Conservation (phyloP, 2,113 vertebrate species). For the Camelus bactrianus region DNA sequence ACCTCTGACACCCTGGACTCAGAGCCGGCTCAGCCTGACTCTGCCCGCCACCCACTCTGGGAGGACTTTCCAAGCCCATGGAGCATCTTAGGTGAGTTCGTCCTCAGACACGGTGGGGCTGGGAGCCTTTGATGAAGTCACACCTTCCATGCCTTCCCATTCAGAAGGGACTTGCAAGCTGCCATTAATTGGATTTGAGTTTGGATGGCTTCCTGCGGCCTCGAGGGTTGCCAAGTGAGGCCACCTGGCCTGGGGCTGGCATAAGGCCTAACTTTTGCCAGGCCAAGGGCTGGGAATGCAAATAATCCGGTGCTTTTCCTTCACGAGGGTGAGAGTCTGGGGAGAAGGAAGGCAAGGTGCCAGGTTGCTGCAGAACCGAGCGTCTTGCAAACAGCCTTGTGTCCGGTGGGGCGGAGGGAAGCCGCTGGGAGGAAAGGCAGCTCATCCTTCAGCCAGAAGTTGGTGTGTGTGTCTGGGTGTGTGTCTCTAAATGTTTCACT, state of each 20-base stretch:
- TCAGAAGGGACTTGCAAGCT: conserved; percentile 79
- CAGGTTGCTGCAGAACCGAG: not conserved
- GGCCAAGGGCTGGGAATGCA: conserved; percentile 54
- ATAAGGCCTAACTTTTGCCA: conserved; percentile 65
- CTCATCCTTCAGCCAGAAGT: not conserved
- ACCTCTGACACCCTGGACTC: conserved; percentile 42
- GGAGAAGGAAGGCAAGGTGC: not conserved
- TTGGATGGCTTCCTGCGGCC: conserved; percentile 67
- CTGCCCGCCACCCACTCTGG: rapidly evolving
- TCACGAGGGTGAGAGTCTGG: not conserved
- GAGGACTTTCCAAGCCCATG: not conserved
- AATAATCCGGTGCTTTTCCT: conserved; percentile 26
- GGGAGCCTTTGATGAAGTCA: conserved; percentile 51
- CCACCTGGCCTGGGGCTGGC: conserved; percentile 77
- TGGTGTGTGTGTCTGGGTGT: not conserved
- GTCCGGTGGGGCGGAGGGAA: not conserved
- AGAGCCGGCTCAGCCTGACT: not conserved
- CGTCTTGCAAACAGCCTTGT: rapidly evolving
- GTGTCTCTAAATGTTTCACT: not conserved
- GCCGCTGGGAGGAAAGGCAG: rapidly evolving
- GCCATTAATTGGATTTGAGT: conserved; percentile 76
- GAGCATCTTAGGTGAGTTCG: conserved; percentile 57
- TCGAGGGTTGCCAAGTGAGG: conserved; percentile 71
- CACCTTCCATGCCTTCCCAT: conserved; percentile 74
- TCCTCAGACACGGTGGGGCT: not conserved